Percentiles rank a stretch among this genome's conserved stretches.
These are phyloP conservation scores for Periparus ater DNA, from an alignment of 2,797 vertebrate species.

Conservation along the genomic window DNA sequence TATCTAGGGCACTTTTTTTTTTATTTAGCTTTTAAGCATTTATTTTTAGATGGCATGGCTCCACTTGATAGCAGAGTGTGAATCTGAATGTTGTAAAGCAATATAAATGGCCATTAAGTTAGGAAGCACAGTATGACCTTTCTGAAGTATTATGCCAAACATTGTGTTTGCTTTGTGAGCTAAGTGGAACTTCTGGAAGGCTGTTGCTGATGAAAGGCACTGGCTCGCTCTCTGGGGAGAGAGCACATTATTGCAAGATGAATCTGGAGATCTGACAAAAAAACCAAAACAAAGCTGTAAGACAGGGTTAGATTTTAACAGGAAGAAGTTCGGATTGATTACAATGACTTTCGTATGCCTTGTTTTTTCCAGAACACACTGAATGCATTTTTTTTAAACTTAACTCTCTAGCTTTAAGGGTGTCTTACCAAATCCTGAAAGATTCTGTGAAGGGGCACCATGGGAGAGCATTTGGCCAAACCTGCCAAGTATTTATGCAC, in stretches of 20 bases:
- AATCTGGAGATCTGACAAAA: constrained; percentile 45
- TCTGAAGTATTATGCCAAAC: constrained; percentile 55
- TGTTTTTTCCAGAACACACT: background rate
- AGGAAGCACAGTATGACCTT: constrained; percentile 53
- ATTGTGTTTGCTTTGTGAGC: constrained; percentile 57
- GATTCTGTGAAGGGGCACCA: background rate
- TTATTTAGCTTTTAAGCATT: constrained; percentile 43
- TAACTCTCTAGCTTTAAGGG: background rate
- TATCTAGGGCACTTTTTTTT: constrained; percentile 33
- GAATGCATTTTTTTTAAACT: background rate
- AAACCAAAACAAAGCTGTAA: constrained; percentile 47
- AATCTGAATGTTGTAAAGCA: constrained; percentile 62
- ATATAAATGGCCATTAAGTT: constrained; percentile 60
- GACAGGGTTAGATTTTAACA: constrained; percentile 18
- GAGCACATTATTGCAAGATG: constrained; percentile 39
- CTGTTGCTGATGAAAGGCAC: constrained; percentile 56
- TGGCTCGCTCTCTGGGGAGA: background rate
- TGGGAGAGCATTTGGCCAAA: background rate
- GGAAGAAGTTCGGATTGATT: constrained; percentile 16
- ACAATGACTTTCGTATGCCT: background rate
- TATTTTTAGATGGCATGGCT: constrained; percentile 55
- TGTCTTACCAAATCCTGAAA: background rate
- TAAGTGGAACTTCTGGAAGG: constrained; percentile 53
- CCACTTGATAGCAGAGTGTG: constrained; percentile 35
- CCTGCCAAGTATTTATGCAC: background rate